phyloP scores from a whole-genome alignment of 2,797 vertebrate species.

The Tenualosa ilisha region DNA sequence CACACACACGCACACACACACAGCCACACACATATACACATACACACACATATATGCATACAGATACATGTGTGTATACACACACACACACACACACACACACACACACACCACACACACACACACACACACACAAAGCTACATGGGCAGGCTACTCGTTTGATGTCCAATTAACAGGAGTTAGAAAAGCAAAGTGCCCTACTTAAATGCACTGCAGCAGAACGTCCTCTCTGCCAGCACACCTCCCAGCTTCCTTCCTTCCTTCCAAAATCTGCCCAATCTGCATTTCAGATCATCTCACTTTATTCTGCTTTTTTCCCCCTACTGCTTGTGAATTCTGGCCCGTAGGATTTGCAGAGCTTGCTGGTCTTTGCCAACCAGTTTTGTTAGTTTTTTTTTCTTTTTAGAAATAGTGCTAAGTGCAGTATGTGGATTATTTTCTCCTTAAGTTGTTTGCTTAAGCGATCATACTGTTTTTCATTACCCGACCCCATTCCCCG shows the following conservation, averaged over 20 bases:
- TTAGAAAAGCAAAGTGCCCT: conserved; percentile 49
- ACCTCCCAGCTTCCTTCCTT: conserved; percentile 51
- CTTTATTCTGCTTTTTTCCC: conserved; percentile 41
- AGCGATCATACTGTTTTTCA: neutral
- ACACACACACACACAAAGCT: conserved; percentile 54
- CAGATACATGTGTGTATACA: neutral
- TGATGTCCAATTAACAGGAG: conserved; percentile 54
- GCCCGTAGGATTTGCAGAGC: neutral
- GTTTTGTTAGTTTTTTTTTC: neutral
- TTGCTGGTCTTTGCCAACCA: neutral
- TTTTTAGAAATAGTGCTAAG: neutral
- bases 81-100: neutral
- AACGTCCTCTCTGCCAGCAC: conserved; percentile 38
- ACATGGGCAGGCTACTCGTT: conserved; percentile 41
- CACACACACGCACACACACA: neutral
- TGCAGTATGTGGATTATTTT: conserved; percentile 4
- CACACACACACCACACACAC: neutral
- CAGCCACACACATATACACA: neutral
- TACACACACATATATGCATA: neutral
- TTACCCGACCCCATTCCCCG: neutral
- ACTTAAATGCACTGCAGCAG: conserved; percentile 50
- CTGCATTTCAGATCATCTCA: conserved; percentile 56
- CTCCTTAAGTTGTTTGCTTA: conserved; percentile 3
- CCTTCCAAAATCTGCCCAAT: conserved; percentile 60
- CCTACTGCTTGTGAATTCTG: neutral